phyloP scores from a whole-genome alignment of 1,140 invertebrate genomes.

The Drosophila ironensis region DNA sequence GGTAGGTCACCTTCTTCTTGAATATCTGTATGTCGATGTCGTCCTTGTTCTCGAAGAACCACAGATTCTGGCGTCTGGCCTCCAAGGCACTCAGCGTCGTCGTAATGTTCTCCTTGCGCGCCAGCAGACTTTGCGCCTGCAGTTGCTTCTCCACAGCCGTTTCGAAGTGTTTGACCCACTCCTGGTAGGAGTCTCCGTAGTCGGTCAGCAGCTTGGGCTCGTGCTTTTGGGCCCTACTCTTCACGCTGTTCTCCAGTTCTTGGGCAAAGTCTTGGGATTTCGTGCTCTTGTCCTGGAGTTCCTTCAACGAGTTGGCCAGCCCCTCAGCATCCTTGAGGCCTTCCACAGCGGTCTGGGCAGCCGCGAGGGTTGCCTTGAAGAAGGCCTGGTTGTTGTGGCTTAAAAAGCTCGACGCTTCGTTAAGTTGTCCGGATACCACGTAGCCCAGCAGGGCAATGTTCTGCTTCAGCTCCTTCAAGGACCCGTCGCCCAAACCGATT shows the following conservation, averaged over 20 bases:
- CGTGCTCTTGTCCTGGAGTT: constrained; percentile 8
- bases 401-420: constrained; percentile 78
- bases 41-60: constrained; percentile 91
- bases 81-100: constrained; percentile 84
- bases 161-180: constrained; percentile 41
- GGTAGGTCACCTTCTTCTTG: constrained; percentile 83
- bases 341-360: constrained; percentile 58
- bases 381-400: neutral
- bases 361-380: constrained; percentile 76
- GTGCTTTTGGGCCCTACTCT: constrained; percentile 82
- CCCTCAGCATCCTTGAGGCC: constrained; percentile 1
- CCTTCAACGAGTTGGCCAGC: constrained; percentile 13
- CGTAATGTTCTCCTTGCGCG: constrained; percentile 84
- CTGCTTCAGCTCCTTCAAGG: constrained; percentile 66
- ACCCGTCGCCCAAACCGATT: constrained; percentile 83
- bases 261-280: constrained; percentile 18
- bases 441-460: constrained; percentile 88
- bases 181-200: constrained; percentile 70
- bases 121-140: constrained; percentile 11
- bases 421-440: constrained; percentile 87
- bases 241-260: constrained; percentile 22
- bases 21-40: constrained; percentile 88
- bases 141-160: constrained; percentile 15
- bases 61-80: constrained; percentile 86
- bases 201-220: constrained; percentile 84